Conservation (phyloP, 1,140 invertebrate species). For the Pseudomyrmex sp. region DNA sequence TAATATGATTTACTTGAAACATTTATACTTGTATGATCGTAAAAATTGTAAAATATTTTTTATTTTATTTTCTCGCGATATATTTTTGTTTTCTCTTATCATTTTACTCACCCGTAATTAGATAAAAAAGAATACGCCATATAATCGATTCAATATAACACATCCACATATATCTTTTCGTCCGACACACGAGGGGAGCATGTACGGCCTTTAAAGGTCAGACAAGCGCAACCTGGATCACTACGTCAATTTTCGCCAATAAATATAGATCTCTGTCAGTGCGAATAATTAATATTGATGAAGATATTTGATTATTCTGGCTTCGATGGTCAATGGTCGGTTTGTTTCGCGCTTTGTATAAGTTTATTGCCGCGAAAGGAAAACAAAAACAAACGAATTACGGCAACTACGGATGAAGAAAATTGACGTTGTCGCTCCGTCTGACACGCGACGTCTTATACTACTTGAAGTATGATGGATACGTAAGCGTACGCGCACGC, state of each 20-base stretch:
- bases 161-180: constrained; percentile 20
- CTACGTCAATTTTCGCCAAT: constrained; percentile 42
- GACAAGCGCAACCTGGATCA: constrained; percentile 43
- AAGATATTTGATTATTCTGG: constrained; percentile 16
- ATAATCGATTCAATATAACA: constrained; percentile 15
- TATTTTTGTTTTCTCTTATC: not conserved
- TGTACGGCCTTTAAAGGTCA: constrained; percentile 49
- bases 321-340: constrained; percentile 15
- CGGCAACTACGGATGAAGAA: not conserved
- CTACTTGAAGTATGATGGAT: constrained; percentile 14
- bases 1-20: too few species aligned
- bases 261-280: constrained; percentile 46
- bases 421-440: constrained; percentile 8
- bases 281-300: constrained; percentile 56
- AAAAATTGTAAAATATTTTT: not conserved
- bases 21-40: too few species aligned
- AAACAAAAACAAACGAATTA: not conserved
- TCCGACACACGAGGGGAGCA: not conserved
- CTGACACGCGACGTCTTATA: constrained; percentile 31
- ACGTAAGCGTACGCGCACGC: not conserved
- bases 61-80: not conserved
- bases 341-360: constrained; percentile 15
- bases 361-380: not conserved
- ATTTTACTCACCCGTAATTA: not conserved
- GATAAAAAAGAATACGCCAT: not conserved